A percentile compares a stretch with the other conserved stretches of the same genome.
Conservation (phyloP, 2,797 vertebrate species). For the Crocidura indochinensis region DNA sequence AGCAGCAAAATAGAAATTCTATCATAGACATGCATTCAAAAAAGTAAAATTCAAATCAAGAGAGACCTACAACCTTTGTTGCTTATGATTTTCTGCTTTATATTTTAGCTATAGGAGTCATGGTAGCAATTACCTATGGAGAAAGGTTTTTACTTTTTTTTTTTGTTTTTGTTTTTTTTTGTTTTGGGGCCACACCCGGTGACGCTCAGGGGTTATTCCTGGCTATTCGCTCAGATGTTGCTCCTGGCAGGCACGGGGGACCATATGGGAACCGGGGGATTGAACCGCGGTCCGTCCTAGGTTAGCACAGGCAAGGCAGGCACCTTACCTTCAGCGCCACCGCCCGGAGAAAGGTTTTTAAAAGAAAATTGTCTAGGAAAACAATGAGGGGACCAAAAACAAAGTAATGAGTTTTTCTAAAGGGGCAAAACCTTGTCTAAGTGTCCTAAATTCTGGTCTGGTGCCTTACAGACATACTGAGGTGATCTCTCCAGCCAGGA, state of each 20-base stretch:
- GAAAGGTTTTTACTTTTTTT: not conserved
- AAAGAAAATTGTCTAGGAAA: not conserved
- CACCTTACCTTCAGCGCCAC: too few species aligned
- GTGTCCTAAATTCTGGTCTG: not conserved
- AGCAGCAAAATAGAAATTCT: conserved; percentile 8
- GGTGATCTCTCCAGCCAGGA: not conserved
- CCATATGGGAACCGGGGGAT: too few species aligned
- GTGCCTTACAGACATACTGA: not conserved
- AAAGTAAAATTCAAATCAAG: conserved; percentile 1
- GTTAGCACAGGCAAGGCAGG: too few species aligned
- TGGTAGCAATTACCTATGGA: not conserved
- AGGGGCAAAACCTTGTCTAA: not conserved
- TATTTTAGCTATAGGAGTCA: not conserved
- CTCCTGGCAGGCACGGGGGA: too few species aligned
- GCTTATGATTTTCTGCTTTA: not conserved
- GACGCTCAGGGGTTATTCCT: too few species aligned
- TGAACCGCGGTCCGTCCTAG: too few species aligned
- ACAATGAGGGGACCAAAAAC: too few species aligned
- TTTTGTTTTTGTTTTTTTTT: too few species aligned
- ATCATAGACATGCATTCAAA: not conserved
- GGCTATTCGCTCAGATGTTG: too few species aligned
- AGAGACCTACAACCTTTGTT: not conserved
- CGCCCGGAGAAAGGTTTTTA: not conserved
- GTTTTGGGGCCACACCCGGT: too few species aligned
- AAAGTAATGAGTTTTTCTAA: not conserved